Evolutionary conservation across 2,797 vertebrate species (phyloP).

Genomic region (Galagoides demidoff): DNA sequence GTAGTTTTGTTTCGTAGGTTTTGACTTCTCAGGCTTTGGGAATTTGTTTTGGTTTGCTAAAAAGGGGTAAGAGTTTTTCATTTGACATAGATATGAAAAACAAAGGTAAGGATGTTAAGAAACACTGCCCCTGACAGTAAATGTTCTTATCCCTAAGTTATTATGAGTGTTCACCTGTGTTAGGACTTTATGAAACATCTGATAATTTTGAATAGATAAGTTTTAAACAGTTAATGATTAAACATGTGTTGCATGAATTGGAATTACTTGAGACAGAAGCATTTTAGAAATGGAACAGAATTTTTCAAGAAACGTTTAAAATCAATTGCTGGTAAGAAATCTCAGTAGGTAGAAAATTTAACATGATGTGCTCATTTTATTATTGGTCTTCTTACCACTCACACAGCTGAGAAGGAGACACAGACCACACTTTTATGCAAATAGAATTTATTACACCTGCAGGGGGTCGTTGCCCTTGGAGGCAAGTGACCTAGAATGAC

Average conservation of each 20-base stretch:
- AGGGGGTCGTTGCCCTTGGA: no score
- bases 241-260: neutral
- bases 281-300: slow-evolving; percentile 43
- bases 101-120: slow-evolving; percentile 37
- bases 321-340: neutral
- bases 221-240: slow-evolving; percentile 30
- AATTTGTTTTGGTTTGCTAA: slow-evolving; percentile 58
- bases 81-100: slow-evolving; percentile 45
- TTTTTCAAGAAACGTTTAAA: slow-evolving; percentile 49
- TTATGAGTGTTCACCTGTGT: neutral
- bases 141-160: neutral
- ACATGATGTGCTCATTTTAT: neutral
- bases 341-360: neutral
- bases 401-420: no score
- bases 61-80: slow-evolving; percentile 46
- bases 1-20: slow-evolving; percentile 50
- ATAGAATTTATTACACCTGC: no score
- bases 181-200: slow-evolving; percentile 30
- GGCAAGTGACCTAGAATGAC: no score
- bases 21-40: slow-evolving; percentile 45
- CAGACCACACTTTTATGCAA: no score
- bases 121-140: neutral
- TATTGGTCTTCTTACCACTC: neutral
- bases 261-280: slow-evolving; percentile 37
- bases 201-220: neutral